Conservation (phyloP, 2,113 vertebrate genomes). For the Tragelaphus buxtoni region DNA sequence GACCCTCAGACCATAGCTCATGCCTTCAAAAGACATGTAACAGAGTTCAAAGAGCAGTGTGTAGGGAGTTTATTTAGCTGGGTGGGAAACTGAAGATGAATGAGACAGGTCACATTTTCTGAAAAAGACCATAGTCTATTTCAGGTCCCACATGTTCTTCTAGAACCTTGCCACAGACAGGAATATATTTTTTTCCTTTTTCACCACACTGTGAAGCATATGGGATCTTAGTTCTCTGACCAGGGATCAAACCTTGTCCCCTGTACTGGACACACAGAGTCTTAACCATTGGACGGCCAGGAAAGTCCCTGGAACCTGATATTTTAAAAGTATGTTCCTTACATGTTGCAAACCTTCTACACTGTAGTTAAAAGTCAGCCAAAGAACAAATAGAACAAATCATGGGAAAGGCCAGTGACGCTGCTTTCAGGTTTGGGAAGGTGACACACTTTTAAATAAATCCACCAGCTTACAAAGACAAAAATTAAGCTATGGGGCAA, state of each 20-base stretch:
- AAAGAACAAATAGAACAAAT: background rate
- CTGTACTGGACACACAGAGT: background rate
- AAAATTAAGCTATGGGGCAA: background rate
- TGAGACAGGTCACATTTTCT: background rate
- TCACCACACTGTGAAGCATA: background rate
- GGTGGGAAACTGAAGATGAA: background rate
- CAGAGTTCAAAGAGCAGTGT: background rate
- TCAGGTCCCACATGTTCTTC: background rate
- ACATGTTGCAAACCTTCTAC: background rate
- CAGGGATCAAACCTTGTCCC: background rate
- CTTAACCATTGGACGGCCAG: background rate
- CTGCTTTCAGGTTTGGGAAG: background rate
- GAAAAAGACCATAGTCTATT: background rate
- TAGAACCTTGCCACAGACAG: background rate
- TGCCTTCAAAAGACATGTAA: background rate
- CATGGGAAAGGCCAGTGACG: background rate
- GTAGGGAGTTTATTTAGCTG: background rate
- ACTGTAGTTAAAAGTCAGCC: background rate
- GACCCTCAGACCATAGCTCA: background rate
- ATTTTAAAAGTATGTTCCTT: background rate
- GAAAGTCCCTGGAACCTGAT: background rate
- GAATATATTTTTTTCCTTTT: background rate
- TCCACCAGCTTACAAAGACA: background rate
- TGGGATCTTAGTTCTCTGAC: background rate
- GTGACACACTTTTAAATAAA: constrained; percentile 14